Evolutionary conservation across 2,888 invertebrate genomes (phyloP), one percentile per base, ranked within the genome.

Genomic region (Drosophila greeni): DNA sequence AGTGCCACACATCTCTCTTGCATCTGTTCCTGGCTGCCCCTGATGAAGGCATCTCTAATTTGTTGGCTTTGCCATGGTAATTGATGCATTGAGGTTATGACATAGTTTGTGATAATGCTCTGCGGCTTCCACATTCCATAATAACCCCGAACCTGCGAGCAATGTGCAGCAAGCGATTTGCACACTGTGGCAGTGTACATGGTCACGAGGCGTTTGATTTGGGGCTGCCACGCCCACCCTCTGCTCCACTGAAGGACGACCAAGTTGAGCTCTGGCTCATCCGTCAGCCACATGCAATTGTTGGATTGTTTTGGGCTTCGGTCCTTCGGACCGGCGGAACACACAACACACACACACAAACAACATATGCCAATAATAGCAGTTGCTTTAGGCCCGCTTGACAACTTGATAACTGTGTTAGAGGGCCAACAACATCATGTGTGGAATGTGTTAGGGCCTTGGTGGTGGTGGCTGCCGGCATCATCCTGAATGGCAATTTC

Each of bases 61-160:
- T 78, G 77, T 72, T 72, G 71, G 73, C 75, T 75, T 73, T 60
- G 71, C 72, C 48, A 66, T 71, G 69, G 69, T 80, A 82, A 81
- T 82, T 81, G 80, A 81, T 81, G 78, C 80, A 82, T 81, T 77
- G 67, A 57, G 80, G 77, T 74, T 82, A 73, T 73, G 82, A 76
- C 80, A 80, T 75, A 72, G 74, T 76, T 77, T 62, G 66, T 34
- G 80, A 75, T 79, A 76, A 79, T 81, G 59, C 55, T 47, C 64
- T 60, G 61, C 53, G 66, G 64, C 74, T 79, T 74, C 66, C 66
- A 66, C 58, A 66, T n/a, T n/a, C 42, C 42, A 42, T 66, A 58
- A 67, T 67, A 66, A 66, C 42, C 66, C 36, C 33, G 58, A 58
- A n/a, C n/a, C 70, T 57, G 49, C 26, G n/a, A 24, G 43, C 51